A percentile compares a stretch with the other conserved stretches of the same genome.
These are phyloP conservation scores for Drosophila histrio DNA, from an alignment of 2,888 invertebrate genomes.

Conservation along the genomic window DNA sequence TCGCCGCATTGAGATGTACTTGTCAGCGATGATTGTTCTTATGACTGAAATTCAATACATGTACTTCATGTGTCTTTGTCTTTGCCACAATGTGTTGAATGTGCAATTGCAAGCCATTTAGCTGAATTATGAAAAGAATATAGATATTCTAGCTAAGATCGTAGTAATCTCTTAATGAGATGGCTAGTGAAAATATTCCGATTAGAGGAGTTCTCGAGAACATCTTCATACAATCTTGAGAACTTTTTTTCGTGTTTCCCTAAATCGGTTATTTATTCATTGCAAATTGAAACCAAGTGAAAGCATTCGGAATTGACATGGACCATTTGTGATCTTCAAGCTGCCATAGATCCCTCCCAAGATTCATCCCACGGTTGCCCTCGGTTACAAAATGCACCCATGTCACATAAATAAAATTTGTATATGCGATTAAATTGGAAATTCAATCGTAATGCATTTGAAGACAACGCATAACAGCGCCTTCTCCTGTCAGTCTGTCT, in stretches of 20 bases:
- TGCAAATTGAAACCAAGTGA: slow-evolving; percentile 53
- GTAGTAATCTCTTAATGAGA: slow-evolving; percentile 47
- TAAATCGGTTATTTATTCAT: slow-evolving; percentile 3
- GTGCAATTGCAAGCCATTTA: slow-evolving; percentile 57
- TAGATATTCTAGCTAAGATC: slow-evolving; percentile 64
- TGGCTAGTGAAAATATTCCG: background rate
- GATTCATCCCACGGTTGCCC: slow-evolving; percentile 65
- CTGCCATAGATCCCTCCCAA: slow-evolving; percentile 5
- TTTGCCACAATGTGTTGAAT: slow-evolving; percentile 69
- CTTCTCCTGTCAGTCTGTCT: slow-evolving; percentile 54
- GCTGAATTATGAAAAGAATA: slow-evolving; percentile 11
- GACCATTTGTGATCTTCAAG: slow-evolving; percentile 65
- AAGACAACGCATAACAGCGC: slow-evolving; percentile 30
- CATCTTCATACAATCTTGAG: background rate
- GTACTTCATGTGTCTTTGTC: slow-evolving; percentile 54
- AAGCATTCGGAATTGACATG: slow-evolving; percentile 58
- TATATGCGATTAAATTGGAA: slow-evolving; percentile 79
- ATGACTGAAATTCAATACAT: slow-evolving; percentile 25
- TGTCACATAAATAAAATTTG: slow-evolving; percentile 79
- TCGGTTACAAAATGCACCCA: slow-evolving; percentile 63
- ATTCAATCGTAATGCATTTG: slow-evolving; percentile 77
- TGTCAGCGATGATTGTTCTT: slow-evolving; percentile 56
- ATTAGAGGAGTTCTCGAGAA: background rate
- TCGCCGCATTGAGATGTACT: slow-evolving; percentile 49
- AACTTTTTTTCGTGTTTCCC: background rate